These are phyloP conservation scores for Peromyscus californicus DNA, from an alignment of 2,113 vertebrate genomes.

Conservation along the genomic window DNA sequence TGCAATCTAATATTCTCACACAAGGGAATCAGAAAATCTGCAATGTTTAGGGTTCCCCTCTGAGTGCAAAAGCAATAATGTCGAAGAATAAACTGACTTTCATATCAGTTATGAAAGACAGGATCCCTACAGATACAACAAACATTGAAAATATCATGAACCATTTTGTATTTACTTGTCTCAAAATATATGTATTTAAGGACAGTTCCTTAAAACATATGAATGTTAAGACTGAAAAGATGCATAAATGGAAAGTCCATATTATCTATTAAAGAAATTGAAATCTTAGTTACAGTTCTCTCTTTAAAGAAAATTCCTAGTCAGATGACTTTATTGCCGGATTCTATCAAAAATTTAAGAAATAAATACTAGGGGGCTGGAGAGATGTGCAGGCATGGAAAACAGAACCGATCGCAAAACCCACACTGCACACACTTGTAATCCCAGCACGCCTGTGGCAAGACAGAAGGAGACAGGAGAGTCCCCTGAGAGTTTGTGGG, in stretches of 20 bases:
- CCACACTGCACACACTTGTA: neutral
- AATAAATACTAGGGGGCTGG: neutral
- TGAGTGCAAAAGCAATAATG: neutral
- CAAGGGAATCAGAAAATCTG: neutral
- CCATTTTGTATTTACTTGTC: neutral
- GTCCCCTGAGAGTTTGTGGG: neutral
- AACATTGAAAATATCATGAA: neutral
- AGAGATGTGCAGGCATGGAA: no score
- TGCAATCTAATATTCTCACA: constrained; percentile 28
- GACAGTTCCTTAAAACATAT: neutral
- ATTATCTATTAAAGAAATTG: neutral
- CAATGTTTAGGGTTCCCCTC: constrained; percentile 5
- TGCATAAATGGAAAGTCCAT: neutral
- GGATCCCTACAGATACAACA: neutral
- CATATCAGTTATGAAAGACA: neutral
- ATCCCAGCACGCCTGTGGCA: neutral
- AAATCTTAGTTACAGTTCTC: neutral
- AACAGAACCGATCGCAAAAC: neutral
- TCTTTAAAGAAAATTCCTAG: neutral
- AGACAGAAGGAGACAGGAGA: neutral
- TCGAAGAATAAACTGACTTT: neutral
- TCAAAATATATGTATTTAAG: neutral
- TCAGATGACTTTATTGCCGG: neutral
- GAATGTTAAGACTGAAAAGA: neutral
- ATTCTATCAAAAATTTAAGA: neutral